Conservation (phyloP, 2,113 vertebrate species). For the Mus musculus region GRCm39 chr4:12123001-12123500, state of each 20-base stretch:
- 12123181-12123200: background rate
- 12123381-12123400: background rate
- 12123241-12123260: background rate
- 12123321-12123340: background rate
- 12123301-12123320: background rate
- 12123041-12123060: background rate
- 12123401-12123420: conserved; percentile 3
- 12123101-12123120: background rate
- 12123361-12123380: background rate
- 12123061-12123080: background rate
- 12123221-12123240: background rate
- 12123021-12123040: background rate
- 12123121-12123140: background rate
- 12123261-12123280: background rate
- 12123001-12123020: background rate
- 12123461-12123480: background rate
- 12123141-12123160: no score
- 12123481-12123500: background rate
- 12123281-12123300: background rate
- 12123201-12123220: no score
- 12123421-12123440: conserved; percentile 11
- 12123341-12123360: background rate
- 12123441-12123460: background rate
- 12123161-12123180: background rate
- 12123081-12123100: background rate